A percentile compares a stretch with the other conserved stretches of the same genome.
Evolutionary conservation across 1,140 invertebrate genomes (phyloP).

Genomic region (Limonius californicus): DNA sequence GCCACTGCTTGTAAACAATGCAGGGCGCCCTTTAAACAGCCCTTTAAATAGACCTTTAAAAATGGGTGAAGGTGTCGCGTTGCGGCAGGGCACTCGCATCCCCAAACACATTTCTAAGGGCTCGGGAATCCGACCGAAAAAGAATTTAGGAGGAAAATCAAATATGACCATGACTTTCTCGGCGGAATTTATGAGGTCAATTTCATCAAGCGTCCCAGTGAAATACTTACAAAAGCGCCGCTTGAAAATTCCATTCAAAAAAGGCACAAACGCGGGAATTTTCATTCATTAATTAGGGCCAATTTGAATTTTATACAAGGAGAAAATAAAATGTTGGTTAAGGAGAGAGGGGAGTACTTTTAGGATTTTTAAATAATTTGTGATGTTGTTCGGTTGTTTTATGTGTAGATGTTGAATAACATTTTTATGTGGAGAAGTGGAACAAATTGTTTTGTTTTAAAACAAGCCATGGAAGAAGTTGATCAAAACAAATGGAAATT

Average conservation of each 20-base stretch:
- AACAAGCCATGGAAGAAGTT: background rate
- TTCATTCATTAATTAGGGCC: no score
- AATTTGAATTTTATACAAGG: no score
- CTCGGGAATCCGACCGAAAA: no score
- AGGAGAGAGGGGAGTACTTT: no score
- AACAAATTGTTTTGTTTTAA: no score
- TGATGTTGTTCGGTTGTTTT: no score
- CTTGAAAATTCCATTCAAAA: background rate
- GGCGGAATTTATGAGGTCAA: background rate
- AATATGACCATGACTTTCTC: background rate
- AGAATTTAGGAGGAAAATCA: no score
- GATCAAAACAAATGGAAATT: no score
- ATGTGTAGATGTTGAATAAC: no score
- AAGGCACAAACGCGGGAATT: background rate
- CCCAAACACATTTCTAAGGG: background rate
- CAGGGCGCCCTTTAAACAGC: background rate
- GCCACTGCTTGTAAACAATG: background rate
- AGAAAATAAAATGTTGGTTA: no score
- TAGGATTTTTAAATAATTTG: no score
- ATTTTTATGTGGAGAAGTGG: no score
- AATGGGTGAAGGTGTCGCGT: background rate
- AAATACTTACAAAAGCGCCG: background rate
- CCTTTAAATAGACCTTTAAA: background rate
- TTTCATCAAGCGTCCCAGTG: background rate
- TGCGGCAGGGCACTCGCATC: background rate